Conservation (phyloP, 1,140 invertebrate genomes). For the Pteromalus puparum region DNA sequence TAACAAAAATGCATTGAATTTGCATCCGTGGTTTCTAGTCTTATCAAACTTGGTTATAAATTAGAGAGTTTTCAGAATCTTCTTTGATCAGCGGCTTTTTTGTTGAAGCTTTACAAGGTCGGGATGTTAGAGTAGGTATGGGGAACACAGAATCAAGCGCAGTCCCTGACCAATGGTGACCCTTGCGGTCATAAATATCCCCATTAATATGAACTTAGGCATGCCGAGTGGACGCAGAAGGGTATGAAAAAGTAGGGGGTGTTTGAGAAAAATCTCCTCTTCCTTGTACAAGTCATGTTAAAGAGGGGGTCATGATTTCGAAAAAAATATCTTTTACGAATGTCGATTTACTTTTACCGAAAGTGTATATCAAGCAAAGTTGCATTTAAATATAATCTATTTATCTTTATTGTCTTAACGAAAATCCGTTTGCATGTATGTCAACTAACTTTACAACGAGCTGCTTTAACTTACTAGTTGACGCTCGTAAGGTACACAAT, state of each 20-base stretch:
- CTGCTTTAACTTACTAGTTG: too few relatives aligned
- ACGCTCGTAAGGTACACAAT: too few relatives aligned
- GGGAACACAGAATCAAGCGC: conserved; percentile 48
- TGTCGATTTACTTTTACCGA: too few relatives aligned
- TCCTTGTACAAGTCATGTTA: conserved; percentile 68
- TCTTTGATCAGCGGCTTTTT: conserved; percentile 69
- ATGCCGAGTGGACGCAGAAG: conserved; percentile 61
- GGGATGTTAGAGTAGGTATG: conserved; percentile 45
- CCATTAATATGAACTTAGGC: conserved; percentile 76
- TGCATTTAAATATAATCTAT: too few relatives aligned
- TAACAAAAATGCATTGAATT: conserved; percentile 46
- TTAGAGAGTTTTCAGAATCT: conserved; percentile 73
- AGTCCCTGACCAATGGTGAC: conserved; percentile 66
- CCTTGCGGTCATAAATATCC: conserved; percentile 73
- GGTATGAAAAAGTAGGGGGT: conserved; percentile 59
- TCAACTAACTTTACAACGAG: too few relatives aligned
- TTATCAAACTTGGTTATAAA: conserved; percentile 66
- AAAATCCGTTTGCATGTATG: too few relatives aligned
- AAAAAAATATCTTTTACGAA: too few relatives aligned
- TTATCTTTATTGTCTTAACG: too few relatives aligned
- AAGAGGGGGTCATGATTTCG: conserved; percentile 55
- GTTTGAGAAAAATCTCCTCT: conserved; percentile 71
- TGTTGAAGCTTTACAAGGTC: conserved; percentile 57
- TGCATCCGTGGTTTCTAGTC: not conserved
- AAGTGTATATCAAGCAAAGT: too few relatives aligned